Base-by-base conservation (phyloP, 2,888 invertebrate genomes). In the Pseudanteris insignis region DNA sequence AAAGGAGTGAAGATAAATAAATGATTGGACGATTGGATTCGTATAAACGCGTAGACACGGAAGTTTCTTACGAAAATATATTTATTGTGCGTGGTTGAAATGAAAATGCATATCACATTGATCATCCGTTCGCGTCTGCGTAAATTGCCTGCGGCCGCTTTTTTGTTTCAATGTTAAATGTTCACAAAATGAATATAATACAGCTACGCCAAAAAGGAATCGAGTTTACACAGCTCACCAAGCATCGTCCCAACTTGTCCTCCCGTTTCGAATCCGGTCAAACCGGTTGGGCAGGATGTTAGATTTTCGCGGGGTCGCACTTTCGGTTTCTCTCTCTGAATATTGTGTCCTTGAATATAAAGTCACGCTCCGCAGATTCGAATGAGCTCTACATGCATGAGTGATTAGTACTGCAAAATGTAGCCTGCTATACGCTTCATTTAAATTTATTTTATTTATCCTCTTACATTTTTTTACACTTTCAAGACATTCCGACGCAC, bases 271-370 rank as follows among this genome's bases (percentile, higher is more conserved):
- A 76, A 79, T 79, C 79, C 79, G 74, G 79, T 79, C 74, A 75
- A 77, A 79, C 79, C 79, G 79, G 79, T 79, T 79, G 72, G 74
- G 70, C 71, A 75, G 72, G 78, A 77, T 77, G 79, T 79, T 79
- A 79, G 79, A 79, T 79, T 79, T 79, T 79, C 79, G 79, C 78
- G 78, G 78, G 79, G 77, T 79, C 79, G 79, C 79, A 79, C 79
- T 79, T 79, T 79, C 79, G 77, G 79, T 79, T 79, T 57, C 57
- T 57, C 57, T 57, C 57, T 79, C 79, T 74, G 76, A 78, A 78
- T 77, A 77, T 74, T 68, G 72, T 77, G 74, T 77, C 75, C 74
- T 76, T 75, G 75, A 71, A 66, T 64, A 70, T 69, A 70, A 71
- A 70, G 68, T 67, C 72, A 64, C 66, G 68, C 64, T 58, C 67